These are phyloP conservation scores for Cyrtonyx montezumae DNA, from an alignment of 2,113 vertebrate species.

Conservation along the genomic window DNA sequence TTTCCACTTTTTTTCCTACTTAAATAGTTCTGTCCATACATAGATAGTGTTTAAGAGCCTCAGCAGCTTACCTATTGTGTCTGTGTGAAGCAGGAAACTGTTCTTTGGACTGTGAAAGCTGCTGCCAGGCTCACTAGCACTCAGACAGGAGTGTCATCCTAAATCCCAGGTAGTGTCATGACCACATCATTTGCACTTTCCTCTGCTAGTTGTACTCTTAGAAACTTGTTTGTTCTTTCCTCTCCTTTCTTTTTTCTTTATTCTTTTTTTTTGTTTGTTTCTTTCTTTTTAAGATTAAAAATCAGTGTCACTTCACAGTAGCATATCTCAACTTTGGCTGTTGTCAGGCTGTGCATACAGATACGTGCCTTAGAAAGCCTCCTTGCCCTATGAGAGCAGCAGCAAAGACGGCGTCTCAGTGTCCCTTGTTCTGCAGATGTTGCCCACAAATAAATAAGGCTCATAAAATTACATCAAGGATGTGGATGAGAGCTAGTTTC, in stretches of 20 bases:
- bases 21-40: not conserved
- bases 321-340: not conserved
- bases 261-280: not conserved
- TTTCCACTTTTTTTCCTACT: fast-evolving
- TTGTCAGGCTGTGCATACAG: not conserved
- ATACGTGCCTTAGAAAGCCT: not conserved
- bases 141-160: not conserved
- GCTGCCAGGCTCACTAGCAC: not conserved
- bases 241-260: not conserved
- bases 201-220: not conserved
- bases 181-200: not conserved
- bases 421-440: not conserved
- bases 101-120: not conserved
- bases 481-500: not conserved
- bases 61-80: not conserved
- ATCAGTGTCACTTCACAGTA: not conserved
- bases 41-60: not conserved
- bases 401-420: not conserved
- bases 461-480: not conserved
- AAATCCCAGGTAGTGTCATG: not conserved
- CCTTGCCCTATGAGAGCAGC: fast-evolving
- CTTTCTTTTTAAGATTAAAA: not conserved
- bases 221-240: not conserved
- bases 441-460: not conserved
- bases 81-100: not conserved